Evolutionary conservation across 2,113 vertebrate genomes (phyloP).

Genomic region (Smithornis capensis): DNA sequence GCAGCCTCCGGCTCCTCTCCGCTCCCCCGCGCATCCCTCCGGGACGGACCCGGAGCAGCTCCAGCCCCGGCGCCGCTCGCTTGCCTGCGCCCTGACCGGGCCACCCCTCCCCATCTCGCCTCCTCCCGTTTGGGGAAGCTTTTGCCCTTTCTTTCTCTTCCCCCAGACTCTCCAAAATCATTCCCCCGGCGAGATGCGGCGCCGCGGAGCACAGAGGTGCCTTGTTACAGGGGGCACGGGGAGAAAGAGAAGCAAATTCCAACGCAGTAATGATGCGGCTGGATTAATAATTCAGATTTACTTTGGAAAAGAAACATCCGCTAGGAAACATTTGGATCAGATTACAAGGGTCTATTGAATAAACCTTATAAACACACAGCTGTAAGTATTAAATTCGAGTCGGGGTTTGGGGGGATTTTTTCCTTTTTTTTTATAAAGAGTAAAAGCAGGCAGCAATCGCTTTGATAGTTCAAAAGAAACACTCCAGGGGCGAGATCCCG

Average conservation of each 20-base stretch:
- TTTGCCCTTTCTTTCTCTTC: not conserved
- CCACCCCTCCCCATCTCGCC: not conserved
- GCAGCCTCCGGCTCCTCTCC: not conserved
- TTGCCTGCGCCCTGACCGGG: not conserved
- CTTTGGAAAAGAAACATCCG: slow-evolving; percentile 83
- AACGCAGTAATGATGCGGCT: slow-evolving; percentile 75
- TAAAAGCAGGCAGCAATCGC: slow-evolving; percentile 54
- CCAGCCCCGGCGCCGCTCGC: not conserved
- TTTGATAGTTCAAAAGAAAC: slow-evolving; percentile 72
- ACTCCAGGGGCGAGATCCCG: slow-evolving; percentile 50
- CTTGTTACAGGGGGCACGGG: slow-evolving; percentile 67
- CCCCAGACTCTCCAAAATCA: not conserved
- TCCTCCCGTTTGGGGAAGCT: not conserved
- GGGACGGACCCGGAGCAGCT: accelerated
- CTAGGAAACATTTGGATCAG: slow-evolving; percentile 82
- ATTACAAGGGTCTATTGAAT: slow-evolving; percentile 82
- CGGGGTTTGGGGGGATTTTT: slow-evolving; percentile 35
- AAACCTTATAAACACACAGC: slow-evolving; percentile 79
- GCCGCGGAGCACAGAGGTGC: slow-evolving; percentile 70
- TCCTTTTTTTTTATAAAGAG: not conserved
- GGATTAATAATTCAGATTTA: slow-evolving; percentile 82
- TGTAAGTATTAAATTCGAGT: slow-evolving; percentile 77
- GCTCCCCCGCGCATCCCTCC: not conserved
- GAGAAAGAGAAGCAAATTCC: slow-evolving; percentile 71
- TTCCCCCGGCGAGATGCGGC: not conserved